These are phyloP conservation scores for Crypturellus undulatus DNA, from an alignment of 2,113 vertebrate species.

Conservation along the genomic window DNA sequence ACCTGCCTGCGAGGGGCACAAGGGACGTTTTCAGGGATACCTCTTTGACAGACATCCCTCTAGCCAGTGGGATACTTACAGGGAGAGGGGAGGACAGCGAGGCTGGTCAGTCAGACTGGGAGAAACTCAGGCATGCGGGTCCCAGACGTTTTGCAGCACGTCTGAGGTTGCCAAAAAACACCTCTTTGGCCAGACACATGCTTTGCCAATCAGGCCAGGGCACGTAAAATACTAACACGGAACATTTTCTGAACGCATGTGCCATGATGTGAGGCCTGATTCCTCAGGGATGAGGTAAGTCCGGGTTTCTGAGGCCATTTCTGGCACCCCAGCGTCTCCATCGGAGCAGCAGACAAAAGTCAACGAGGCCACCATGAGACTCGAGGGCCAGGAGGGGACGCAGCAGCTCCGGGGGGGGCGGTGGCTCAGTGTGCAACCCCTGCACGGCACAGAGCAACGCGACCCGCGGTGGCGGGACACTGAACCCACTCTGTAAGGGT, in stretches of 20 bases:
- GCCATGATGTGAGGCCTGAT: background rate
- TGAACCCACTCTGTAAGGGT: background rate
- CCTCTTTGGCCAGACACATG: background rate
- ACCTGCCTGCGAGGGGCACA: slow-evolving; percentile 71
- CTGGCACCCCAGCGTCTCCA: background rate
- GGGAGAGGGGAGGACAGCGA: background rate
- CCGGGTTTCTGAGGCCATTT: background rate
- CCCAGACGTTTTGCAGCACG: background rate
- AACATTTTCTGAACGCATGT: background rate
- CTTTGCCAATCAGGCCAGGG: background rate
- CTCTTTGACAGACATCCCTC: background rate
- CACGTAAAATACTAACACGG: background rate
- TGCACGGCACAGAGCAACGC: background rate
- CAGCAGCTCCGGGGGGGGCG: background rate
- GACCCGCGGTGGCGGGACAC: background rate
- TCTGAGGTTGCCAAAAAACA: background rate
- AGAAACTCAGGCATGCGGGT: background rate
- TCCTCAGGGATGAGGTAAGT: background rate
- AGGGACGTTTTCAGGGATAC: slow-evolving; percentile 19
- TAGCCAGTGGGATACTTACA: background rate
- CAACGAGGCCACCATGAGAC: background rate
- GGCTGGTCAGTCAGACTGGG: background rate
- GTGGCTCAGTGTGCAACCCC: background rate
- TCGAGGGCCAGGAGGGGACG: background rate
- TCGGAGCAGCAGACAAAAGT: background rate